Base-by-base conservation (phyloP, 2,113 vertebrate genomes). In the Neotoma lepida region DNA sequence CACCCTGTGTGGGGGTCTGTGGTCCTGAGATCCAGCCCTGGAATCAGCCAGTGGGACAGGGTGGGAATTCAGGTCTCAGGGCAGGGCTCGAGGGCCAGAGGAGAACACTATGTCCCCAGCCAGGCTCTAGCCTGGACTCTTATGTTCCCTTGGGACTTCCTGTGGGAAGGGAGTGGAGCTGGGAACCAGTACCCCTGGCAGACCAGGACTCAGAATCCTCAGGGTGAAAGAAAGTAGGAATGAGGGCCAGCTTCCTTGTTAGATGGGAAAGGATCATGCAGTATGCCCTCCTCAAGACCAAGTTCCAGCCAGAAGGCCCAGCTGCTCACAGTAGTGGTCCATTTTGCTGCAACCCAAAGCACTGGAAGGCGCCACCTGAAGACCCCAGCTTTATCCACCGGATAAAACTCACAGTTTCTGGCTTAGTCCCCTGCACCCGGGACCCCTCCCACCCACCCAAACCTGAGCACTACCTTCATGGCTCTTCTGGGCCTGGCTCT, bases 61-160 rank as follows among this genome's bases (percentile, higher is more conserved):
- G 90, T 94, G 91, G 81, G 94, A 96, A 96, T 95, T 95, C 35
- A 94, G 94, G 86, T 89, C 80, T 92, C 89, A 86, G 88, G 76
- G 95, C 94, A 86, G 71, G 88, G 84, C 87, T 90, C 41, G 35
- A 95, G 94, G 94, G 76, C 96, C 70, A 91, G 85, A 33, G 76
- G 92, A 91, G 97, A 97, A 97, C 94, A 82, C 61, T 0, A 24
- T 61, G 95, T 97, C 93, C 82, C 95, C 39, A 61, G 86, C 88
- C 70, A 73, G 73, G 74, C 74, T 80, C 46, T n/a, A 33, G 92
- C 54, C 82, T 86, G 90, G 81, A 88, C 90, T 78, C 81, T 88
- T 28, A 58, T 56, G 93, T 35, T 94, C 93, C 88, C 86, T 58
- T 77, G 94, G 87, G 94, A 95, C 88, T 89, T 96, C 91, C 82